A percentile compares a stretch with the other conserved stretches of the same genome.
phyloP scores from a whole-genome alignment of 2,888 invertebrate species.

The Cylloceria caligata region DNA sequence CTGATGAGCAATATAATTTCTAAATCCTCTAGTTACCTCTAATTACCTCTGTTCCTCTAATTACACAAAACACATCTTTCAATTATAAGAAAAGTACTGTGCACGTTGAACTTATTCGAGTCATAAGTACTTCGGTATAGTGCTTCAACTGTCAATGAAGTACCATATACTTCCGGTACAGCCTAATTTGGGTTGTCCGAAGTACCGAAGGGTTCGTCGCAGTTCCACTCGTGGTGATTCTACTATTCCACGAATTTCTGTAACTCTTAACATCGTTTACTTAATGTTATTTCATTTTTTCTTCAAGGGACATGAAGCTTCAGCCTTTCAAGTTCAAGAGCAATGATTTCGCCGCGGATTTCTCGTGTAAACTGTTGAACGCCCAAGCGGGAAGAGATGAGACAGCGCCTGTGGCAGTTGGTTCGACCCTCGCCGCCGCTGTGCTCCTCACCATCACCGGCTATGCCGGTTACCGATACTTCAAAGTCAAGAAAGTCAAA shows the following conservation, averaged over 20 bases:
- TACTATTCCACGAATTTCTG: background rate
- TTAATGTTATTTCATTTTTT: background rate
- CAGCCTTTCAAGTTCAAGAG: conserved; percentile 96
- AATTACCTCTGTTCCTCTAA: too few relatives aligned
- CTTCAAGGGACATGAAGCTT: conserved; percentile 86
- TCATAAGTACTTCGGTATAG: too few relatives aligned
- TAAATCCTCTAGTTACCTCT: too few relatives aligned
- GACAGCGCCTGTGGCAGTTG: conserved; percentile 93
- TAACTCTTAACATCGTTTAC: background rate
- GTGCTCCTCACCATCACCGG: conserved; percentile 93
- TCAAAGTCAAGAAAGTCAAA: conserved; percentile 95
- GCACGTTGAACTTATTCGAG: too few relatives aligned
- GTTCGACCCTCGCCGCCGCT: conserved; percentile 93
- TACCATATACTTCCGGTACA: too few relatives aligned
- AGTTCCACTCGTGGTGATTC: too few relatives aligned
- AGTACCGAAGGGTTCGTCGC: too few relatives aligned
- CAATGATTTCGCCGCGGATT: conserved; percentile 89
- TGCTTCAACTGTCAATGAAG: too few relatives aligned
- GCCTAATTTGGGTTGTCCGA: too few relatives aligned
- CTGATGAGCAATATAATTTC: too few relatives aligned
- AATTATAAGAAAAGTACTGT: too few relatives aligned
- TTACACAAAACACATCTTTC: too few relatives aligned
- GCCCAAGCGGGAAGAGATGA: conserved; percentile 89
- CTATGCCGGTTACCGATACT: conserved; percentile 94
- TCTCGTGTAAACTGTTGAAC: conserved; percentile 88